Evolutionary conservation across 2,888 invertebrate genomes (phyloP).

Genomic region (Nysson spinosus): DNA sequence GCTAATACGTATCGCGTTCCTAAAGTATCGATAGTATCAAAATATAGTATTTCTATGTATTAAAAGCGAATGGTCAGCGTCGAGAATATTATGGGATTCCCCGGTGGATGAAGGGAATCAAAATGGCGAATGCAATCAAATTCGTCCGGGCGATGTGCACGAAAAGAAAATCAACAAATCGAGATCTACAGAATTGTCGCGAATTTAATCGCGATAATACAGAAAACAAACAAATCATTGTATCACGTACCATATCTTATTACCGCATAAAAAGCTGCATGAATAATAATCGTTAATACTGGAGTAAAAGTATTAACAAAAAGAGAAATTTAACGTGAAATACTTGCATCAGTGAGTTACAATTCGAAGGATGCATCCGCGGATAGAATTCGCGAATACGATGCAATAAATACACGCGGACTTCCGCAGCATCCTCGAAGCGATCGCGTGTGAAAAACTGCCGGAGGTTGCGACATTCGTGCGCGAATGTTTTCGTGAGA

Average conservation of each 20-base stretch:
- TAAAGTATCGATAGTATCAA: conserved; percentile 37
- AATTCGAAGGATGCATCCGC: too few species aligned
- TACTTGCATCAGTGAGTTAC: neutral
- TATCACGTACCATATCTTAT: too few species aligned
- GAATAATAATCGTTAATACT: too few species aligned
- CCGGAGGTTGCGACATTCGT: conserved; percentile 23
- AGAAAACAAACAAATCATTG: too few species aligned
- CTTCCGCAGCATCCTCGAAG: conserved; percentile 18
- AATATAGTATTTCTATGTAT: conserved; percentile 48
- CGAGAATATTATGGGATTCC: conserved; percentile 15
- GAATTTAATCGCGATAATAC: too few species aligned
- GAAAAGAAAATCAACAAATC: too few species aligned
- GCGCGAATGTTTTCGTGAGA: conserved; percentile 23
- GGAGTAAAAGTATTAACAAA: too few species aligned
- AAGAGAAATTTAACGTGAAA: too few species aligned
- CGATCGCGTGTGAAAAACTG: conserved; percentile 28
- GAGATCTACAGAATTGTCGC: too few species aligned
- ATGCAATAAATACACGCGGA: conserved; percentile 34
- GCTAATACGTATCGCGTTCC: conserved; percentile 27
- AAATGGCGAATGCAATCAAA: too few species aligned
- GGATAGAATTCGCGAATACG: conserved; percentile 15
- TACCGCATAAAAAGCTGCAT: too few species aligned
- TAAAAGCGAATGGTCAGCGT: conserved; percentile 19
- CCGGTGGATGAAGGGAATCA: neutral
- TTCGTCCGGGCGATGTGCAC: too few species aligned